phyloP scores from a whole-genome alignment of 2,888 invertebrate genomes.

The Leptopterna dolabrata region DNA sequence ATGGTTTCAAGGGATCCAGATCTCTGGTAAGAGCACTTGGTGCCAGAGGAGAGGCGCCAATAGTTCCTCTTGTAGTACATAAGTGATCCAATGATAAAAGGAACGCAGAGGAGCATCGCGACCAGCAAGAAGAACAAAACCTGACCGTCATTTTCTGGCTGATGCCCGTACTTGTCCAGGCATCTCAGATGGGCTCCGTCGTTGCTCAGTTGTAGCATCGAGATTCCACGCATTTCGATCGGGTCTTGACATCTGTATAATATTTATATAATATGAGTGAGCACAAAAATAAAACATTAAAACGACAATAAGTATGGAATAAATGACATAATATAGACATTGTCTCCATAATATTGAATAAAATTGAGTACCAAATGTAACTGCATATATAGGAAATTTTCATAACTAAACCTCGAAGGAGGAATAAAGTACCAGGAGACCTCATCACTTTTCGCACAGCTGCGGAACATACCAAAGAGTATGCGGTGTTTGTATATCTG shows the following conservation, averaged over 20 bases:
- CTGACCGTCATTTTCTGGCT: constrained; percentile 74
- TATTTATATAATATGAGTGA: background rate
- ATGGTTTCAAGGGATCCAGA: constrained; percentile 40
- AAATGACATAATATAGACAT: too few species aligned
- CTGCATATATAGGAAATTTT: too few species aligned
- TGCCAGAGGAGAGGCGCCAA: background rate
- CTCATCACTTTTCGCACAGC: too few species aligned
- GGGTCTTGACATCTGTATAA: constrained; percentile 75
- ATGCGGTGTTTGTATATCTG: too few species aligned
- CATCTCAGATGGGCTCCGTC: constrained; percentile 74
- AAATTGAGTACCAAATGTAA: too few species aligned
- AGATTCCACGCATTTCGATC: constrained; percentile 73
- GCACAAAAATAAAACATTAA: too few species aligned
- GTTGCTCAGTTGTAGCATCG: constrained; percentile 72
- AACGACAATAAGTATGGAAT: too few species aligned
- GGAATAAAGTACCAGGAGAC: too few species aligned
- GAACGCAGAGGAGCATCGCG: background rate
- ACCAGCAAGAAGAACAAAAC: constrained; percentile 1
- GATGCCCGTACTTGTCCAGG: constrained; percentile 73
- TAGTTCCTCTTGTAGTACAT: background rate
- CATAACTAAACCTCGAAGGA: too few species aligned
- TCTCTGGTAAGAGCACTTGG: constrained; percentile 17
- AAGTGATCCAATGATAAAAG: constrained; percentile 1
- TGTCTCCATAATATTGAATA: too few species aligned
- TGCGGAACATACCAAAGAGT: too few species aligned